These are phyloP conservation scores for Alligator sinensis DNA, from an alignment of 2,113 vertebrate genomes.

Conservation along the genomic window DNA sequence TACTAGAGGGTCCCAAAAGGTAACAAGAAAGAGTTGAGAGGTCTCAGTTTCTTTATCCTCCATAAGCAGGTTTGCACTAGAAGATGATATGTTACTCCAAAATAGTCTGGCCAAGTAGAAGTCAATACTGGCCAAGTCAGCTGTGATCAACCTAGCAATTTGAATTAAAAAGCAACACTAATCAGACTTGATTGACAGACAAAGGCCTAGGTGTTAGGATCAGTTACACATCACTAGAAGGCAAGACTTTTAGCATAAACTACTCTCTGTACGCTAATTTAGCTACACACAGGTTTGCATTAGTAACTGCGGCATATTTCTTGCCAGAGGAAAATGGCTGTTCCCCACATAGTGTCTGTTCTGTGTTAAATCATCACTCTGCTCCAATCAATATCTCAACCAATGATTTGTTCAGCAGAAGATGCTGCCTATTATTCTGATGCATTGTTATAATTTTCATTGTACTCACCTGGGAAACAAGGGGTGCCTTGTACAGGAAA, in stretches of 20 bases:
- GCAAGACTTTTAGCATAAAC: not conserved
- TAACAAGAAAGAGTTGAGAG: accelerated
- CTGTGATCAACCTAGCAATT: conserved; percentile 66
- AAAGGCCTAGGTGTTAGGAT: conserved; percentile 48
- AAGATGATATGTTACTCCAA: conserved; percentile 33
- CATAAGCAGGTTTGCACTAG: conserved; percentile 57
- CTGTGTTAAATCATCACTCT: not conserved
- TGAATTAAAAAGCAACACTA: conserved; percentile 73
- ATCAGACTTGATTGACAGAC: conserved; percentile 52
- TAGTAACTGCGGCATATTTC: conserved; percentile 4
- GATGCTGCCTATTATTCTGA: conserved; percentile 15
- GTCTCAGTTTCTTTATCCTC: conserved; percentile 64
- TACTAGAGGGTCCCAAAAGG: accelerated
- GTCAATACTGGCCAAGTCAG: conserved; percentile 59
- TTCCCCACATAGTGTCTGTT: not conserved
- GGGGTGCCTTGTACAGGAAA: not conserved
- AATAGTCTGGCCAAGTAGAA: conserved; percentile 50
- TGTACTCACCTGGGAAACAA: not conserved
- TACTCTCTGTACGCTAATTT: not conserved
- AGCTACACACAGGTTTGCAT: not conserved
- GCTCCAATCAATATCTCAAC: not conserved
- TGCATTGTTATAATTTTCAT: conserved; percentile 22
- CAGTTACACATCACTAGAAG: not conserved
- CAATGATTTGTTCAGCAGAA: accelerated
- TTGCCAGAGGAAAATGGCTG: not conserved